These are phyloP conservation scores for Syngnathus typhle DNA, from an alignment of 2,113 vertebrate species.

Conservation along the genomic window DNA sequence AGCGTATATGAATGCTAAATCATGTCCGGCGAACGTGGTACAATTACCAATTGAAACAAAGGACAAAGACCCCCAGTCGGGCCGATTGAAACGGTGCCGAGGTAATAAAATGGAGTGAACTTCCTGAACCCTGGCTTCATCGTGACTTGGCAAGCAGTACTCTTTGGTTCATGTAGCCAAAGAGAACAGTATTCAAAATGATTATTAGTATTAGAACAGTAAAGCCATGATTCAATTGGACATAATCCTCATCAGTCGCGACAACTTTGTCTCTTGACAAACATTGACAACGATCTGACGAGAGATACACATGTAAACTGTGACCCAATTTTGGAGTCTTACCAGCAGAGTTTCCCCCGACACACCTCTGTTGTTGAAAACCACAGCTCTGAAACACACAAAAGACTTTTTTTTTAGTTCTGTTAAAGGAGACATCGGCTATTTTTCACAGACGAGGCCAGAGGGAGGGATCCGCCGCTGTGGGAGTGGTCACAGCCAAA, in stretches of 20 bases:
- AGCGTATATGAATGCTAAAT: conserved; percentile 27
- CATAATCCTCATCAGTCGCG: conserved; percentile 38
- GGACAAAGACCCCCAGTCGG: conserved; percentile 15
- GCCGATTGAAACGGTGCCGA: conserved; percentile 17
- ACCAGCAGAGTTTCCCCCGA: conserved; percentile 92
- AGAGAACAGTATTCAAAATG: neutral
- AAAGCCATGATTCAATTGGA: conserved; percentile 19
- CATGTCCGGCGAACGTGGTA: conserved; percentile 21
- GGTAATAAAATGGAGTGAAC: conserved; percentile 21
- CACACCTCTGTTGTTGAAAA: conserved; percentile 81
- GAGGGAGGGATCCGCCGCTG: no score
- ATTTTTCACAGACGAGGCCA: no score
- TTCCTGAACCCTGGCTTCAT: conserved; percentile 8
- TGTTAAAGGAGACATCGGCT: no score
- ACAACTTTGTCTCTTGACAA: neutral
- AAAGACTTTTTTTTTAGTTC: conserved; percentile 1
- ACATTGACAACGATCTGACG: neutral
- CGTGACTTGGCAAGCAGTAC: neutral
- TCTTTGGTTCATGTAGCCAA: neutral
- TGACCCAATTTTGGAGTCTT: conserved; percentile 55
- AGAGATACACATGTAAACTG: no score
- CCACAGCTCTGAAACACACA: conserved; percentile 84
- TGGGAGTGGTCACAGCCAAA: neutral
- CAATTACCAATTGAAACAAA: conserved; percentile 26
- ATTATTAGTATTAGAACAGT: no score